A percentile compares a stretch with the other conserved stretches of the same genome.
Conservation (phyloP, 1,140 invertebrate genomes). For the Linepithema humile region DNA sequence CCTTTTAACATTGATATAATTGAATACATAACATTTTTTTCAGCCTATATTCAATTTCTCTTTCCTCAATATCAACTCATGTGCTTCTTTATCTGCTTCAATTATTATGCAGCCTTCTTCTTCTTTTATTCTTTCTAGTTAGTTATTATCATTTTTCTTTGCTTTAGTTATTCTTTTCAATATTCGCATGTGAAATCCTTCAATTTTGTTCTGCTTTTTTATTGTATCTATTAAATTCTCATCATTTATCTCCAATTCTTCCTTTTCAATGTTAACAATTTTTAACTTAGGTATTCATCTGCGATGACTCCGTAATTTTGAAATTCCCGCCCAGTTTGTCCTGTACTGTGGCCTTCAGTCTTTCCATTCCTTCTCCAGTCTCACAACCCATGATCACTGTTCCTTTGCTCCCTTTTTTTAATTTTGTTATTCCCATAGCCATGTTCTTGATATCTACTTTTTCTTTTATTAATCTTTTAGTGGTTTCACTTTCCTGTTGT, state of each 20-base stretch:
- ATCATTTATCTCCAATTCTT: background rate
- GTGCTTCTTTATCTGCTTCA: background rate
- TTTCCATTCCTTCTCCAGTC: background rate
- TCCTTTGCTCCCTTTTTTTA: conserved; percentile 47
- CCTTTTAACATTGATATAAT: conserved; percentile 38
- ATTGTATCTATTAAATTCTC: background rate
- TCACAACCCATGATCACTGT: conserved; percentile 47
- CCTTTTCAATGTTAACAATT: background rate
- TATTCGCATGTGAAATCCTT: background rate
- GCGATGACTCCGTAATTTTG: background rate
- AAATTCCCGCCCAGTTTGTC: background rate
- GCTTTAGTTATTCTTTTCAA: background rate
- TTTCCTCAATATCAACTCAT: background rate
- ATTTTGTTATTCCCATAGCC: conserved; percentile 44
- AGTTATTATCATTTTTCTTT: background rate
- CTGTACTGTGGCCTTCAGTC: background rate
- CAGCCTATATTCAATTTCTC: conserved; percentile 51
- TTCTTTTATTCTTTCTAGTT: background rate
- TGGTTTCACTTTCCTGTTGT: conserved; percentile 28
- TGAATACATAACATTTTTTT: conserved; percentile 46
- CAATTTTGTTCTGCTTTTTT: background rate
- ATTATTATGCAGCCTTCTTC: background rate
- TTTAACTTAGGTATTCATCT: background rate
- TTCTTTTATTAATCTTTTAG: conserved; percentile 37
- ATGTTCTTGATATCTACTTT: conserved; percentile 54